These are phyloP conservation scores for Panagrolaimus sp. DNA, from an alignment of 1,140 invertebrate genomes.

Conservation along the genomic window DNA sequence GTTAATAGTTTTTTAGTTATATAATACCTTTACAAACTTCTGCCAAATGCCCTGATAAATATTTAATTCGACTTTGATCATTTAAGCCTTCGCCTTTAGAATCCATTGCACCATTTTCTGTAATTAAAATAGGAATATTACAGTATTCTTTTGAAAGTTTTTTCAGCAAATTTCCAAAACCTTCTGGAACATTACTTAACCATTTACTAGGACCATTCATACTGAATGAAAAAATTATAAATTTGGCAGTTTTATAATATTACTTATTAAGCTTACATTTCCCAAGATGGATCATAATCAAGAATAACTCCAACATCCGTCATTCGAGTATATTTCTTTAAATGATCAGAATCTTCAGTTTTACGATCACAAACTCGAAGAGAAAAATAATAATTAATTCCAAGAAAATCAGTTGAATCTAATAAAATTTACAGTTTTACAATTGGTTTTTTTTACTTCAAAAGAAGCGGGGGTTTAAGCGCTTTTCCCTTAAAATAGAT, in stretches of 20 bases:
- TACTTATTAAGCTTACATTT: not conserved
- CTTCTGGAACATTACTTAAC: not conserved
- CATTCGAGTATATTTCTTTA: too few species aligned
- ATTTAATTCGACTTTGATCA: not conserved
- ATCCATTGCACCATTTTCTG: not conserved
- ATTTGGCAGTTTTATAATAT: not conserved
- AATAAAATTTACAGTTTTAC: too few species aligned
- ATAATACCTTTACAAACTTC: not conserved
- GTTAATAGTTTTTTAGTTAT: too few species aligned
- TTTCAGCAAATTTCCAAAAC: not conserved
- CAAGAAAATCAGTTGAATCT: constrained; percentile 32
- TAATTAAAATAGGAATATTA: not conserved
- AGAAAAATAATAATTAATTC: constrained; percentile 36
- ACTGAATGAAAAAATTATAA: not conserved
- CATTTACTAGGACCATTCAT: not conserved
- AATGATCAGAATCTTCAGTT: too few species aligned
- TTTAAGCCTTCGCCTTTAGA: not conserved
- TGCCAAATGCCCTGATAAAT: not conserved
- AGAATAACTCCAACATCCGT: too few species aligned
- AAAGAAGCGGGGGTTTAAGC: too few species aligned
- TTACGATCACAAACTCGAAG: too few species aligned
- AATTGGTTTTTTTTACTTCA: too few species aligned
- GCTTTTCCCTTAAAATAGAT: too few species aligned
- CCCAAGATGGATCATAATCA: too few species aligned
- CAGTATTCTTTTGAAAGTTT: not conserved